Conservation (phyloP, 2,888 invertebrate genomes). For the Eutolmus rufibarbis region DNA sequence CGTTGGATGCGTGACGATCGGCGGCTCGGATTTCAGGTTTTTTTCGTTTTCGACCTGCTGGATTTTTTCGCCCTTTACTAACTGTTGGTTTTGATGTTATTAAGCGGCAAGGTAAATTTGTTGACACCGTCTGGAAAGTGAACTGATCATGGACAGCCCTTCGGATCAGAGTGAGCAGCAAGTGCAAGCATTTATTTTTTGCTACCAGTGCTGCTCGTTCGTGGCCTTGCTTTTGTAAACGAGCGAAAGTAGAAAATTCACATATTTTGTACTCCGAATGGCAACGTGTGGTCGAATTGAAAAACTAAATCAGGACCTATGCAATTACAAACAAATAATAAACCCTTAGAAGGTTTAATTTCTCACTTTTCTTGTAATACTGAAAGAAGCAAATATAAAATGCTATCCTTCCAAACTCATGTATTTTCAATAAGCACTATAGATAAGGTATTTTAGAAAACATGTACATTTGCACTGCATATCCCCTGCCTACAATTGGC, state of each 20-base stretch:
- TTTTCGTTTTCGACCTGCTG: slow-evolving; percentile 4
- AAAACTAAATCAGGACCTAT: too few species aligned
- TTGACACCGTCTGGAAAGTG: neutral
- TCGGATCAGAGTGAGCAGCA: neutral
- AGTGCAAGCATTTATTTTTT: slow-evolving; percentile 15
- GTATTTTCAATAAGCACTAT: too few species aligned
- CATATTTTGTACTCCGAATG: neutral
- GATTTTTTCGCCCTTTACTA: neutral
- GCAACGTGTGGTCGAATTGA: too few species aligned
- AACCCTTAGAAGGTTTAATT: too few species aligned
- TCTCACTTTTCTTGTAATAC: too few species aligned
- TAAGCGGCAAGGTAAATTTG: slow-evolving; percentile 16
- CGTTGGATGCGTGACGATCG: slow-evolving; percentile 5
- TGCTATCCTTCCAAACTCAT: too few species aligned
- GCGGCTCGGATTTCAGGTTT: neutral
- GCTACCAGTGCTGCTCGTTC: neutral
- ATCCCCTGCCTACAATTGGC: too few species aligned
- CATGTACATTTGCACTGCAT: too few species aligned
- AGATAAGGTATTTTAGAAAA: too few species aligned
- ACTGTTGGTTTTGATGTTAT: slow-evolving; percentile 18
- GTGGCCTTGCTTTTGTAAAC: neutral
- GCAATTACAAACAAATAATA: too few species aligned
- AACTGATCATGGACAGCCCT: neutral
- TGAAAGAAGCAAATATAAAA: too few species aligned
- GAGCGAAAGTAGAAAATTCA: neutral